Evolutionary conservation across 2,797 vertebrate species (phyloP).

Genomic region (Nasua narica): DNA sequence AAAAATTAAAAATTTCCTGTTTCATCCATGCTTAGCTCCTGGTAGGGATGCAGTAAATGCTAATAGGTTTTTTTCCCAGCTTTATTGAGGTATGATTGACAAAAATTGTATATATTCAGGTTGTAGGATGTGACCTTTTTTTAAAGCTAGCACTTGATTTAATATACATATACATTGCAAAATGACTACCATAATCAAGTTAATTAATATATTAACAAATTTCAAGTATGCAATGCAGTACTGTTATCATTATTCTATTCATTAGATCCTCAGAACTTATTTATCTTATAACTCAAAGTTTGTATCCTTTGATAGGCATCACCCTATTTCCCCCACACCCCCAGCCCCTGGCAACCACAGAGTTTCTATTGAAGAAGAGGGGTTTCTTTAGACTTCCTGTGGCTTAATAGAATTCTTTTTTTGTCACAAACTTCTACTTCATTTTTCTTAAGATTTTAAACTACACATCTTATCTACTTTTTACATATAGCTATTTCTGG

Average conservation of each 20-base stretch:
- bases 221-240: too few relatives aligned
- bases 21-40: neutral
- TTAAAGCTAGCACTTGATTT: neutral
- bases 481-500: neutral
- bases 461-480: neutral
- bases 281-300: neutral
- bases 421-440: neutral
- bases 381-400: neutral
- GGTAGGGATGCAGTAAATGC: neutral
- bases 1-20: neutral
- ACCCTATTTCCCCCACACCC: neutral
- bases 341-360: neutral
- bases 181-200: neutral
- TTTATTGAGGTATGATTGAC: neutral
- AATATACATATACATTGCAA: neutral
- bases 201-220: neutral
- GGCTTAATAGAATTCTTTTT: neutral
- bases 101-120: neutral
- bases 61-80: neutral
- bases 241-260: neutral
- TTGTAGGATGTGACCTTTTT: neutral
- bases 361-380: neutral
- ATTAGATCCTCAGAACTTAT: neutral
- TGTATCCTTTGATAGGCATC: neutral
- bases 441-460: constrained; percentile 6